phyloP scores from a whole-genome alignment of 2,113 vertebrate species.

The Podarcis muralis region DNA sequence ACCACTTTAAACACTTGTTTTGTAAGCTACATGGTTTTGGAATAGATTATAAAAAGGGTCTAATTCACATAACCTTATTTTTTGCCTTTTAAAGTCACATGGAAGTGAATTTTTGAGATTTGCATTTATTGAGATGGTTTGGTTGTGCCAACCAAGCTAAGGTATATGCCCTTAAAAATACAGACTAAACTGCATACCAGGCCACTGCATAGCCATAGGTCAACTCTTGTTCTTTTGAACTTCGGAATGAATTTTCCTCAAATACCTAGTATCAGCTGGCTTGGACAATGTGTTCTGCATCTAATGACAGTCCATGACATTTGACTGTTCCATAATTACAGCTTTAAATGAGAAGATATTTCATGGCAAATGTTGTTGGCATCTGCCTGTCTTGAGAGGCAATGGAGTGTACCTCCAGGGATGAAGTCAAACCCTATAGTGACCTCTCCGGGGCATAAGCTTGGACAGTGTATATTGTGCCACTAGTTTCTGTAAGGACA shows the following conservation, averaged over 20 bases:
- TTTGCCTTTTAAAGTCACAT: background rate
- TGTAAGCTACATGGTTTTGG: background rate
- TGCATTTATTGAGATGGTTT: background rate
- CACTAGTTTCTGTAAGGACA: background rate
- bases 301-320: too few species aligned
- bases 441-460: too few species aligned
- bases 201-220: slow-evolving; percentile 17
- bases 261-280: too few species aligned
- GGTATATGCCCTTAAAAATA: slow-evolving; percentile 11
- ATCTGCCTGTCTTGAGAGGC: too few species aligned
- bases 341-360: too few species aligned
- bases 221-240: slow-evolving; percentile 8
- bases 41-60: background rate
- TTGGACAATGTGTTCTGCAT: too few species aligned
- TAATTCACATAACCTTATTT: background rate
- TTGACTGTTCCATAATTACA: too few species aligned
- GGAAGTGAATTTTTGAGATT: background rate
- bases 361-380: too few species aligned
- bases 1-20: background rate
- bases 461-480: background rate
- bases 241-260: too few species aligned
- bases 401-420: too few species aligned
- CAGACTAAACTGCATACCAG: slow-evolving; percentile 2
- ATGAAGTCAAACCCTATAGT: too few species aligned
- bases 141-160: background rate